Evolutionary conservation across 2,113 vertebrate genomes (phyloP).

Genomic region (Corapipo altera): DNA sequence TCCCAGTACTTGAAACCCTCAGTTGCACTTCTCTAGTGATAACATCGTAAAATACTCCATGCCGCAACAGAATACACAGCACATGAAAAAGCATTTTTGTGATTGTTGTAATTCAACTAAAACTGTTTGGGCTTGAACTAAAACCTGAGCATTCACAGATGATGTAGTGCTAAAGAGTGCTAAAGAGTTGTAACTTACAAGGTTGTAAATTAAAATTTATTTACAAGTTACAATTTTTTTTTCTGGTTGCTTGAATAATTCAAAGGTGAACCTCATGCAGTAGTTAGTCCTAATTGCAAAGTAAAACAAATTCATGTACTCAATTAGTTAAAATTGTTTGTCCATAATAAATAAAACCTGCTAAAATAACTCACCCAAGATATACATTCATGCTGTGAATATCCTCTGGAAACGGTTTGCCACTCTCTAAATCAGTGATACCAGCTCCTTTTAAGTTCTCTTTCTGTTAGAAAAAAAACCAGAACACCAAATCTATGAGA

Average conservation of each 20-base stretch:
- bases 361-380: conserved; percentile 76
- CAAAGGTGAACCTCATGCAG: not conserved
- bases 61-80: not conserved
- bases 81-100: not conserved
- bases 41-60: not conserved
- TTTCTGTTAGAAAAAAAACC: conserved; percentile 71
- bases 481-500: not conserved
- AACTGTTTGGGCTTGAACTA: not conserved
- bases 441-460: conserved; percentile 69
- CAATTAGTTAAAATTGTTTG: not conserved
- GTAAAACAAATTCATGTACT: not conserved
- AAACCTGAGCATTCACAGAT: not conserved
- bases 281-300: not conserved
- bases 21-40: not conserved
- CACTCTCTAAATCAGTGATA: conserved; percentile 65
- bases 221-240: not conserved
- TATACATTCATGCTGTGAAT: conserved; percentile 87
- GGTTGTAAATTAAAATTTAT: not conserved
- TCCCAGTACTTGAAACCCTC: not conserved
- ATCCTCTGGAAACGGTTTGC: conserved; percentile 73
- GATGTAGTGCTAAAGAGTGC: not conserved
- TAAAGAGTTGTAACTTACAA: not conserved
- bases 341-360: not conserved
- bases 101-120: not conserved
- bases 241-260: not conserved